A percentile compares a stretch with the other conserved stretches of the same genome.
Conservation (phyloP, 2,113 vertebrate species). For the Prionailurus viverrinus region DNA sequence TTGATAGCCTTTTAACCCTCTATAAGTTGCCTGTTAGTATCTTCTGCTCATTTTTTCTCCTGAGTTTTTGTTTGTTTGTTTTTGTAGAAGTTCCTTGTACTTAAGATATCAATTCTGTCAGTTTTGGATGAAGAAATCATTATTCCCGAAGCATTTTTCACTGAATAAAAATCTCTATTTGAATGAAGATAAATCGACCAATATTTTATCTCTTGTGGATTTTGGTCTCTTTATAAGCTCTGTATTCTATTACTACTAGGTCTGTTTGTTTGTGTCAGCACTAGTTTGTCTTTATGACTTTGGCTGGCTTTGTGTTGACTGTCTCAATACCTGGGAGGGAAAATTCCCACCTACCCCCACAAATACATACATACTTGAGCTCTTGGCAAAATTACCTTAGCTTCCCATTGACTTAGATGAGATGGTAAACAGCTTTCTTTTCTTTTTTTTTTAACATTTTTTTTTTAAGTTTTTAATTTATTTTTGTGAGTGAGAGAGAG, state of each 20-base stretch:
- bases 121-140: neutral
- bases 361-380: neutral
- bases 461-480: too few species aligned
- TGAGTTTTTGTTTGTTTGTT: neutral
- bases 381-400: neutral
- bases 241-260: neutral
- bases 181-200: neutral
- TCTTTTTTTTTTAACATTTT: neutral
- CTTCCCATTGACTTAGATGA: neutral
- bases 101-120: slow-evolving; percentile 25
- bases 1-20: neutral
- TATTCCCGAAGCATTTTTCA: neutral
- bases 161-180: neutral
- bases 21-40: neutral
- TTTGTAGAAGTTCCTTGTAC: neutral
- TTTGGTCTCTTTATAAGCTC: neutral
- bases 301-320: neutral
- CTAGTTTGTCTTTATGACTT: neutral
- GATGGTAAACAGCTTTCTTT: neutral
- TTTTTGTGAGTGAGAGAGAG: too few species aligned
- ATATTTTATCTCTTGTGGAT: neutral
- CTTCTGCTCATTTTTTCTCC: neutral
- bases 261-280: neutral
- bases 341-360: neutral
- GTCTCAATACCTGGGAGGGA: neutral